A percentile compares a stretch with the other conserved stretches of the same genome.
These are phyloP conservation scores for Tangara arthus DNA, from an alignment of 2,797 vertebrate species.

Conservation along the genomic window DNA sequence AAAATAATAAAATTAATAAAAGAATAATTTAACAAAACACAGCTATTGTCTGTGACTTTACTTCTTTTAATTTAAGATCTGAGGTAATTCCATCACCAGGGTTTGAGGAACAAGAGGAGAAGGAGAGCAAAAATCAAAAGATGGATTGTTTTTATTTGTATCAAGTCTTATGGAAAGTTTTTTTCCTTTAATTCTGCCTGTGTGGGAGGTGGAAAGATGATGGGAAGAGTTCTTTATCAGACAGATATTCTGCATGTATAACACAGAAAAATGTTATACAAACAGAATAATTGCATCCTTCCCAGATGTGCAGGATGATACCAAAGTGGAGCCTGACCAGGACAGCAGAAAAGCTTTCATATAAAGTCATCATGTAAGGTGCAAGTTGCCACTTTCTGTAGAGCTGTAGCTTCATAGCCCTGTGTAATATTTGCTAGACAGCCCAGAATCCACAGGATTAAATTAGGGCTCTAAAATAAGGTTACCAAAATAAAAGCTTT, in stretches of 20 bases:
- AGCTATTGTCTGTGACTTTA: background rate
- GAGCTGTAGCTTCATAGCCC: background rate
- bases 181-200: background rate
- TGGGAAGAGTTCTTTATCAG: background rate
- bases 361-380: background rate
- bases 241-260: background rate
- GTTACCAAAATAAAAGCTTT: background rate
- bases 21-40: background rate
- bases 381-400: background rate
- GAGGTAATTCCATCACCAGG: background rate
- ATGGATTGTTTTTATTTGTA: background rate
- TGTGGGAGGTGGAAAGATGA: background rate
- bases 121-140: background rate
- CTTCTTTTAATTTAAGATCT: background rate
- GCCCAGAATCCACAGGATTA: background rate
- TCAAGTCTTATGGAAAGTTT: background rate
- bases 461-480: background rate
- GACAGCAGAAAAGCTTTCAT: background rate
- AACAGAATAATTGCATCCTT: background rate
- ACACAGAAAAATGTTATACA: background rate
- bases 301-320: background rate
- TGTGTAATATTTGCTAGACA: background rate
- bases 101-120: background rate
- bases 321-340: background rate
- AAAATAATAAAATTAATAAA: background rate